Base-by-base conservation (phyloP, 2,888 invertebrate species). In the Antheraea assamensis region DNA sequence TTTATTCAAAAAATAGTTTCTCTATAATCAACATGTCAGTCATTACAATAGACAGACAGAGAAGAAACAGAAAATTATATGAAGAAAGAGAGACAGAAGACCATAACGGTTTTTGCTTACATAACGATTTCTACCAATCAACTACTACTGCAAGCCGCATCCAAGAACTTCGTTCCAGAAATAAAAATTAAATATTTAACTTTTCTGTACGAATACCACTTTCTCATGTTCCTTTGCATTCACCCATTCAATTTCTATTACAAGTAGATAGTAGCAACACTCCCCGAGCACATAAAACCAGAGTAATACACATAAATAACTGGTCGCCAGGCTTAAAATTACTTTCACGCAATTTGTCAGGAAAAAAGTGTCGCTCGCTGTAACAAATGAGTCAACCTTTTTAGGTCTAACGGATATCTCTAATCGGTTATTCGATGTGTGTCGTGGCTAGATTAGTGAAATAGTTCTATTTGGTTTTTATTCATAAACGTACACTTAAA, bases 301-400 rank as follows among this genome's bases (percentile, higher is more conserved):
- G 84, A 85, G 87, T 87, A 88, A 90, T 88, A 87, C 87, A 87
- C 89, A 92, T 91, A 92, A 92, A 92, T 92, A 92, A 90, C 90
- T 85, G 87, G 86, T 87, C 88, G 90, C 88, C 13, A 85, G 87
- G 89, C 88, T 90, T 89, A 91, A 92, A 92, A 92, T 92, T 92
- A 92, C 91, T 91, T 91, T 89, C 92, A 89, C 89, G 86, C 92
- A 91, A 92, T 92, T 92, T 92, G 92, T 92, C 90, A 88, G 88
- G 88, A 87, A 88, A 90, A 91, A 92, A 92, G 88, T 89, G 89
- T 88, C 89, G 87, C 86, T 80, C 79, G 80, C 80, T 79, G 86
- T 87, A 90, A 92, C 88, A 89, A 92, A 92, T 91, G 90, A 90
- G 83, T 83, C 88, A 87, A 90, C 91, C 91, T 89, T 92, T 90